phyloP scores from a whole-genome alignment of 2,113 vertebrate genomes.

The Cranoglanis bouderius region DNA sequence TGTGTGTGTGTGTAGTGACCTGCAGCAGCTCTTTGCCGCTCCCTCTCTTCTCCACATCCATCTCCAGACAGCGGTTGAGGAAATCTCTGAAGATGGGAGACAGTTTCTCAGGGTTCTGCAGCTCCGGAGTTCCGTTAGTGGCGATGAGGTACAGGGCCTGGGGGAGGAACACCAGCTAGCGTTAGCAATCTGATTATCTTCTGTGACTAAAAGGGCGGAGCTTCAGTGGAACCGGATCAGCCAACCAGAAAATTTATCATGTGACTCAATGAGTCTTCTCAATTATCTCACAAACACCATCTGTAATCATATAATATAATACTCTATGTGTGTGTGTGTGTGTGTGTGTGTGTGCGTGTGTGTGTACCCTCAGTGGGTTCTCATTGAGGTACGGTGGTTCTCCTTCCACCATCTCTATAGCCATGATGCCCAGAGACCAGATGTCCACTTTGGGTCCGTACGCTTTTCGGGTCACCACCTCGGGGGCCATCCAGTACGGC shows the following conservation, averaged over 20 bases:
- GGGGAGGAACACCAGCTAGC: not conserved
- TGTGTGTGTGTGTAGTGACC: constrained; percentile 57
- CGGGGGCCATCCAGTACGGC: constrained; percentile 97
- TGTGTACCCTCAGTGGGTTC: constrained; percentile 93
- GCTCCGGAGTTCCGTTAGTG: constrained; percentile 78
- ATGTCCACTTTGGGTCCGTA: constrained; percentile 99
- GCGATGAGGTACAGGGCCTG: constrained; percentile 77
- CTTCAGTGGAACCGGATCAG: not conserved
- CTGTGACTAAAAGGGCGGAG: too few species aligned
- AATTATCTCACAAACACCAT: not conserved
- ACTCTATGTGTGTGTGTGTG: not conserved
- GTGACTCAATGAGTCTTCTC: not conserved
- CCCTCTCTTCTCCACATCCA: constrained; percentile 78
- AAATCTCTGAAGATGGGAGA: constrained; percentile 74
- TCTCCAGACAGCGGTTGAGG: constrained; percentile 75
- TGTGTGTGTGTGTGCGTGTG: constrained; percentile 58
- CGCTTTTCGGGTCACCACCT: constrained; percentile 95
- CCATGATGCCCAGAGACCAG: constrained; percentile 98
- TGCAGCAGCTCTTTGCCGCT: constrained; percentile 73
- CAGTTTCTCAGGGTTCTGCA: constrained; percentile 77
- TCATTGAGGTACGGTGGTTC: constrained; percentile 97
- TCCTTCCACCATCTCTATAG: constrained; percentile 98
- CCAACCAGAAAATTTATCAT: not conserved
- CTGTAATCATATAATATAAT: not conserved
- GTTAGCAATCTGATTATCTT: not conserved